Conservation (phyloP, 2,888 invertebrate species). For the Cremastinae sp. region DNA sequence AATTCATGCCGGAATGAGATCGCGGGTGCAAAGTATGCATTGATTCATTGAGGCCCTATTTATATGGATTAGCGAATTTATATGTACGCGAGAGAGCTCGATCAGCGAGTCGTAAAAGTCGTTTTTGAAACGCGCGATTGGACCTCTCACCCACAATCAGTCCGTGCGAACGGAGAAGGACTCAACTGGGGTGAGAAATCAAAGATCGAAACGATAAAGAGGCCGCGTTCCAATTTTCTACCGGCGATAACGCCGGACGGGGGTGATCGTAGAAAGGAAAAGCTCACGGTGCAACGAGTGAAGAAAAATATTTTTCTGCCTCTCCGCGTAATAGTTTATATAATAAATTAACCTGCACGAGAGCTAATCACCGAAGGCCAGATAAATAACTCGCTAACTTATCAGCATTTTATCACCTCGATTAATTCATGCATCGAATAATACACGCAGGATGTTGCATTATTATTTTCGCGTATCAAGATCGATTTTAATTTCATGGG, state of each 20-base stretch:
- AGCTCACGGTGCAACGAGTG: slow-evolving; percentile 41
- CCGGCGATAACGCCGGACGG: slow-evolving; percentile 35
- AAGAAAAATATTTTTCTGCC: slow-evolving; percentile 4
- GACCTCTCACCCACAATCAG: slow-evolving; percentile 44
- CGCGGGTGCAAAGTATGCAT: background rate
- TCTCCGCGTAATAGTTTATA: slow-evolving; percentile 8
- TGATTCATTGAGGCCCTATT: background rate
- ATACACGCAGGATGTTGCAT: slow-evolving; percentile 46
- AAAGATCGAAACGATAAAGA: slow-evolving; percentile 54
- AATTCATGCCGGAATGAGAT: too few relatives aligned
- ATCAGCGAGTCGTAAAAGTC: background rate
- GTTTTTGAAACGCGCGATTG: background rate
- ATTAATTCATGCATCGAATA: slow-evolving; percentile 57
- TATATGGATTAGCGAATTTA: background rate
- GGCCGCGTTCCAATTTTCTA: slow-evolving; percentile 56
- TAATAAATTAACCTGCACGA: slow-evolving; percentile 25
- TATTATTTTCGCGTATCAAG: slow-evolving; percentile 58
- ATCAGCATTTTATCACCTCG: slow-evolving; percentile 62
- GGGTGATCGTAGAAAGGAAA: slow-evolving; percentile 46
- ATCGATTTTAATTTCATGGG: slow-evolving; percentile 60
- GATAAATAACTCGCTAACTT: slow-evolving; percentile 54
- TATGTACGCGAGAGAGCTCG: slow-evolving; percentile 1
- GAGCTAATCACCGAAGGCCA: slow-evolving; percentile 45
- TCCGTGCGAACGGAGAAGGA: slow-evolving; percentile 9
- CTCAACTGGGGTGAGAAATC: slow-evolving; percentile 41